A percentile compares a stretch with the other conserved stretches of the same genome.
Evolutionary conservation across 2,888 invertebrate species (phyloP).

Genomic region (Troides helena): DNA sequence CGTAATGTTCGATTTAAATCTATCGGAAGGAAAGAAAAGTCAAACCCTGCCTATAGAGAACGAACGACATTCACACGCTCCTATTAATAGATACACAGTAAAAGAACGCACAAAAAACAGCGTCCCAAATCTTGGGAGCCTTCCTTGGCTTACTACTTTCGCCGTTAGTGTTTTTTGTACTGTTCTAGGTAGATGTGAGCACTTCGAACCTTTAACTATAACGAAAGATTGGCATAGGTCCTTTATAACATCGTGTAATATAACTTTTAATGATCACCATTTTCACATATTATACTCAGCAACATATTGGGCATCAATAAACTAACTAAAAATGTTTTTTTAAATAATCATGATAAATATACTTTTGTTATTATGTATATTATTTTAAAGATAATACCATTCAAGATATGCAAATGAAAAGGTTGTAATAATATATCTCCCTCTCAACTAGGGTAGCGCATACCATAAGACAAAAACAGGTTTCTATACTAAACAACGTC

Average conservation of each 20-base stretch:
- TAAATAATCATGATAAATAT: too few species aligned
- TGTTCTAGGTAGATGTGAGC: constrained; percentile 45
- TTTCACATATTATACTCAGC: too few species aligned
- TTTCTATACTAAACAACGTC: constrained; percentile 72
- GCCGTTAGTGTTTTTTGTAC: constrained; percentile 54
- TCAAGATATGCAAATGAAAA: constrained; percentile 43
- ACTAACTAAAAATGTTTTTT: too few species aligned
- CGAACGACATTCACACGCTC: constrained; percentile 54
- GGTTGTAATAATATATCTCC: constrained; percentile 41
- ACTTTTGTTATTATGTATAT: too few species aligned
- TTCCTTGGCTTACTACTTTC: constrained; percentile 48
- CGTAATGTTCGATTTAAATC: constrained; percentile 22
- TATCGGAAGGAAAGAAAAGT: constrained; percentile 48
- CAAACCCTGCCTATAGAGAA: constrained; percentile 43
- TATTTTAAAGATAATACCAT: constrained; percentile 9
- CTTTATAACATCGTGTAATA: too few species aligned
- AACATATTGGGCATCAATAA: too few species aligned
- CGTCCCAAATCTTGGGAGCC: constrained; percentile 66
- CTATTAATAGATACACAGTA: constrained; percentile 63
- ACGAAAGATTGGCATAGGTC: constrained; percentile 66
- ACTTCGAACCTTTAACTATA: constrained; percentile 43
- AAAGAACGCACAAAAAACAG: constrained; percentile 61
- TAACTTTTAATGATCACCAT: too few species aligned
- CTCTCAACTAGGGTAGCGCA: constrained; percentile 50
- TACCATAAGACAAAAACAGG: constrained; percentile 72